Evolutionary conservation across 2,113 vertebrate genomes (phyloP), one percentile per base, ranked within the genome.

Genomic region (Patagioenas fasciata): DNA sequence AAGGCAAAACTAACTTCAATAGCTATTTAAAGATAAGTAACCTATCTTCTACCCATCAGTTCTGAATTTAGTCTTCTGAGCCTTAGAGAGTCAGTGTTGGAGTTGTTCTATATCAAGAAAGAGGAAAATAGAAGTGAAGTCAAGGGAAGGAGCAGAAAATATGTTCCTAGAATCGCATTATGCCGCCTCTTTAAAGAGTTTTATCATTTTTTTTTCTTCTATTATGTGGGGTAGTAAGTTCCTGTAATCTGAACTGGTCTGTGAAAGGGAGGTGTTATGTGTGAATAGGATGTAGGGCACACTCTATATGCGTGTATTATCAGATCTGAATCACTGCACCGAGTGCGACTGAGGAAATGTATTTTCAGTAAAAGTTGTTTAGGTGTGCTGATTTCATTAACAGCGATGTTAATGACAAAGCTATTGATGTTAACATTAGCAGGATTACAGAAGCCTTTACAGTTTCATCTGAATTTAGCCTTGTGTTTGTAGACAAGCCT

Each of bases 401-500:
- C 42, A 29, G 54, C 6, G 11, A 57, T 26, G n/a, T 25, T 57
- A 57, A 66, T 50, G 50, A 54, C 74, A 85, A 29, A 82, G 36
- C 54, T 53, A 61, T 51, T 66, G 66, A 44, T 77, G 65, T 77
- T 48, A 74, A 47, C 47, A 38, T 25, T 25, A 85, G 62, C 62
- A 38, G 51, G 34, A 6, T 65, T 64, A 29, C 66, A 48, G 38
- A 34, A 9, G 40, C 47, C 31, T 69, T 56, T 47, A 2, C 40
- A 13, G 32, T 32, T 29, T 40, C 23, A 16, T 26, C 47, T 85
- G 58, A 66, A 50, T 85, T 78, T 29, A 66, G 40, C 47, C 26
- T 17, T 23, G 40, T 50, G 34, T 9, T 66, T 0, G 0, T 44
- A 32, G 60, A 54, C 36, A 13, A 2, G 4, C 42, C 38, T 36